Evolutionary conservation across 2,888 invertebrate genomes (phyloP).

Genomic region (Agriopis marginaria): DNA sequence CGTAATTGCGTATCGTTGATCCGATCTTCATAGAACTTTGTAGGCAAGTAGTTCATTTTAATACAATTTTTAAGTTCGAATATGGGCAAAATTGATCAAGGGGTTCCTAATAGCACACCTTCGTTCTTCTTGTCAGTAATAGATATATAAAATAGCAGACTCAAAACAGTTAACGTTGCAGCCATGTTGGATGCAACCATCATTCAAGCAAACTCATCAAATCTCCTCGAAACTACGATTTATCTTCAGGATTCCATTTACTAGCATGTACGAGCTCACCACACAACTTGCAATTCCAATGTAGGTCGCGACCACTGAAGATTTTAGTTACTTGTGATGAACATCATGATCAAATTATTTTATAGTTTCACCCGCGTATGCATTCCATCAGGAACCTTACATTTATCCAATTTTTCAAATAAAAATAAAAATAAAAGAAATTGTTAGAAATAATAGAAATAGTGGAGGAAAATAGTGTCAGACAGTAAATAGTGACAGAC

Average conservation of each 20-base stretch:
- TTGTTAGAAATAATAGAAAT: too few species aligned
- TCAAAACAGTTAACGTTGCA: background rate
- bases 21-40: too few species aligned
- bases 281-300: conserved; percentile 23
- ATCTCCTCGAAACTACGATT: conserved; percentile 11
- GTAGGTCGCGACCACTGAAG: conserved; percentile 10
- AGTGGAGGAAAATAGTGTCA: too few species aligned
- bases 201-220: conserved; percentile 14
- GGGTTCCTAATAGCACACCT: too few species aligned
- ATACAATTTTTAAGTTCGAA: too few species aligned
- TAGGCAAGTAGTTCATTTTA: too few species aligned
- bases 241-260: conserved; percentile 27
- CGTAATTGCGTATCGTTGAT: too few species aligned
- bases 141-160: background rate
- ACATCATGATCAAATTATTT: background rate
- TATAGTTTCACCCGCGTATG: background rate
- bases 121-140: too few species aligned
- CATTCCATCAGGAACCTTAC: background rate
- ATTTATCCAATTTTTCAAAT: too few species aligned
- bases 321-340: conserved; percentile 8
- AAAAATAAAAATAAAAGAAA: too few species aligned
- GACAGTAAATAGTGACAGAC: too few species aligned
- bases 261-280: conserved; percentile 14
- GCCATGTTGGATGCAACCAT: background rate
- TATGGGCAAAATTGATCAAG: too few species aligned